These are phyloP conservation scores for Cerastoderma edule DNA, from an alignment of 2,888 invertebrate species.

Conservation along the genomic window DNA sequence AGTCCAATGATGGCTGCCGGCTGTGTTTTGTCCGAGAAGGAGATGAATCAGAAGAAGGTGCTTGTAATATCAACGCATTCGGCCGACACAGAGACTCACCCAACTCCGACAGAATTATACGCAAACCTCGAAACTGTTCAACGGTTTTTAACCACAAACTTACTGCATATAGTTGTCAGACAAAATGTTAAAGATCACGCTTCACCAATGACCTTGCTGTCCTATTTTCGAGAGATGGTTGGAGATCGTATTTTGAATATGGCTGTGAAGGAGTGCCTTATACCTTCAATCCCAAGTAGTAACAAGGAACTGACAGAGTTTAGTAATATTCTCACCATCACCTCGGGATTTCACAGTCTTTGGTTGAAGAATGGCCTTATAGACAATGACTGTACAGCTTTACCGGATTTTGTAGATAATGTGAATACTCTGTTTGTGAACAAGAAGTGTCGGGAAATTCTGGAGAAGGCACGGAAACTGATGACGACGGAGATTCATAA, in stretches of 20 bases:
- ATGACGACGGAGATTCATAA: constrained; percentile 93
- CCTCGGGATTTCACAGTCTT: constrained; percentile 88
- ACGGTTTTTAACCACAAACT: constrained; percentile 86
- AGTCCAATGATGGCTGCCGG: constrained; percentile 85
- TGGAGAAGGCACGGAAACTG: constrained; percentile 88
- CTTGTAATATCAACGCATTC: constrained; percentile 48
- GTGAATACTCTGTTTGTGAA: constrained; percentile 91
- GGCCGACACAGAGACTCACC: constrained; percentile 23
- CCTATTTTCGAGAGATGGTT: constrained; percentile 85
- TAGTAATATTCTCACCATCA: constrained; percentile 87
- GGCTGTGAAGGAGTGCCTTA: constrained; percentile 90
- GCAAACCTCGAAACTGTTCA: constrained; percentile 85
- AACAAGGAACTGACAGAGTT: constrained; percentile 89
- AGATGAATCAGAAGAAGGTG: constrained; percentile 44
- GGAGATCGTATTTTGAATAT: constrained; percentile 87
- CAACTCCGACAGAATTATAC: constrained; percentile 58
- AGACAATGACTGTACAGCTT: constrained; percentile 81
- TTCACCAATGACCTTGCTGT: constrained; percentile 81
- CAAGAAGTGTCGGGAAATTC: constrained; percentile 89
- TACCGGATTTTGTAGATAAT: constrained; percentile 89
- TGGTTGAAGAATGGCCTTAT: constrained; percentile 85
- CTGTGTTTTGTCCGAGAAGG: constrained; percentile 59
- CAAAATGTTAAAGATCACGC: constrained; percentile 76
- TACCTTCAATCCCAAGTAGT: constrained; percentile 90
- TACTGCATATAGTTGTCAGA: constrained; percentile 84